A percentile compares a stretch with the other conserved stretches of the same genome.
phyloP scores from a whole-genome alignment of 2,797 vertebrate genomes.

The Lagorchestes hirsutus region DNA sequence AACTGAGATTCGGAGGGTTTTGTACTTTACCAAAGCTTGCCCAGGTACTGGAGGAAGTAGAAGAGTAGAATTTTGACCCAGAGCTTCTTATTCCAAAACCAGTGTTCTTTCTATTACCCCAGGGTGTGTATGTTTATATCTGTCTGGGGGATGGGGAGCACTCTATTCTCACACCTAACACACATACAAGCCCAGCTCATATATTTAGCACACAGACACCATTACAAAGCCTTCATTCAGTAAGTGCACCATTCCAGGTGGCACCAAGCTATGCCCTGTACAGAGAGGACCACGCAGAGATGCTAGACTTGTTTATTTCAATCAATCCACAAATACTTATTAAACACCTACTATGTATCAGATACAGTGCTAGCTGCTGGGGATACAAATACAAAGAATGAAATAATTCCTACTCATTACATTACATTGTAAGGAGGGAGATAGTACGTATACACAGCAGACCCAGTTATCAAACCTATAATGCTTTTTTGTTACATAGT shows the following conservation, averaged over 20 bases:
- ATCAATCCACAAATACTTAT: neutral
- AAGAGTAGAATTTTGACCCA: neutral
- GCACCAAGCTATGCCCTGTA: neutral
- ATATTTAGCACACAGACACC: neutral
- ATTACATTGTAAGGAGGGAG: neutral
- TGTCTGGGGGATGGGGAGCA: neutral
- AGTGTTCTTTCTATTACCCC: neutral
- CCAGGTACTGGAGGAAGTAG: neutral
- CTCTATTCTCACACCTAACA: neutral
- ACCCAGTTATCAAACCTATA: neutral
- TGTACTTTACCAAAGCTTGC: neutral
- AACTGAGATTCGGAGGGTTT: neutral
- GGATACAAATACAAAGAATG: neutral
- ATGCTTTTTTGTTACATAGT: no score
- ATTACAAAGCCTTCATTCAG: neutral
- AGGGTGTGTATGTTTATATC: neutral
- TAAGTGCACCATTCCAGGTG: neutral
- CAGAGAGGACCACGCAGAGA: neutral
- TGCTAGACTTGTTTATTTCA: neutral
- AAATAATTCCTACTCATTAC: neutral
- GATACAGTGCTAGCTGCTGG: neutral
- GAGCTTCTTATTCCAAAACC: neutral
- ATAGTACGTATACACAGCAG: neutral
- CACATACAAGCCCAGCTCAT: neutral
- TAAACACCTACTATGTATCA: neutral